Conservation (phyloP, 2,888 invertebrate genomes). For the Coecobrya sp. region DNA sequence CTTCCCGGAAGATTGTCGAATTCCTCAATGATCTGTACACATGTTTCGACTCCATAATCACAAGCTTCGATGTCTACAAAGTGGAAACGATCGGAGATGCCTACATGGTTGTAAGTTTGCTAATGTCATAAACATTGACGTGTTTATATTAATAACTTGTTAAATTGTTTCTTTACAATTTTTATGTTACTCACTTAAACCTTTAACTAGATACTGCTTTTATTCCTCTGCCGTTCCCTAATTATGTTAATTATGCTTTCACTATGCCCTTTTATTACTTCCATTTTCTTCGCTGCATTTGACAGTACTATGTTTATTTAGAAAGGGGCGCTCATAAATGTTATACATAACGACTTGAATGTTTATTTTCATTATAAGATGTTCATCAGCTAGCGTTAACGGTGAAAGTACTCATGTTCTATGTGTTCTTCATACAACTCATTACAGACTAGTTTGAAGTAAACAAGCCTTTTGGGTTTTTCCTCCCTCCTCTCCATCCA, state of each 20-base stretch:
- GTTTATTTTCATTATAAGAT: conserved; percentile 31
- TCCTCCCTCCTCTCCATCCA: background rate
- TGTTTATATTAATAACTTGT: conserved; percentile 1
- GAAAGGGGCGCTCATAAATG: background rate
- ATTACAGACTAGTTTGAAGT: background rate
- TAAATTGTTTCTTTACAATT: background rate
- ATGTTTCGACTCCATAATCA: conserved; percentile 95
- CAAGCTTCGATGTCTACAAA: conserved; percentile 96
- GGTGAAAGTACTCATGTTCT: background rate
- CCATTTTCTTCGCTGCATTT: background rate
- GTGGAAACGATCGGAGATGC: conserved; percentile 90
- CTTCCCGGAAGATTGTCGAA: conserved; percentile 92
- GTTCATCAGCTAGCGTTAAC: background rate
- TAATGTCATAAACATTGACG: background rate
- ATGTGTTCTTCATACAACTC: background rate
- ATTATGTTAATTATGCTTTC: background rate
- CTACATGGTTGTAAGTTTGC: conserved; percentile 91
- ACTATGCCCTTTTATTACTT: background rate
- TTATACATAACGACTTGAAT: background rate
- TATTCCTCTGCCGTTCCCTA: background rate
- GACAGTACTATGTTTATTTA: background rate
- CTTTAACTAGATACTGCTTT: background rate
- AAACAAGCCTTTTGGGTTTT: background rate
- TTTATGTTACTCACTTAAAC: background rate
- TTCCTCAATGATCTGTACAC: conserved; percentile 96